These are phyloP conservation scores for Eufriesea mexicana DNA, from an alignment of 1,140 invertebrate species.

Conservation along the genomic window DNA sequence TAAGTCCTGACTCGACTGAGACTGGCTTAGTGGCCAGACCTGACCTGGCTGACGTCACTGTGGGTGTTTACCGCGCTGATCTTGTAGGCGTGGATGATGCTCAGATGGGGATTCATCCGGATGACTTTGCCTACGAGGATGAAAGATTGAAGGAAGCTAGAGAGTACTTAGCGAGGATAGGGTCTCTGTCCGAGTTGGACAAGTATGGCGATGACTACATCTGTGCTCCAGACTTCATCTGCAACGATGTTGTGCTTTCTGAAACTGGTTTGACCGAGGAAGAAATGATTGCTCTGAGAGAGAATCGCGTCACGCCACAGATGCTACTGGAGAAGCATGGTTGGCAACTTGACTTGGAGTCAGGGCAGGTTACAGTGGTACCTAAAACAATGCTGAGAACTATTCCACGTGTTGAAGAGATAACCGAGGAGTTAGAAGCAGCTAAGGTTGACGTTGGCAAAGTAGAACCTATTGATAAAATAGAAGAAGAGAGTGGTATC, in stretches of 20 bases:
- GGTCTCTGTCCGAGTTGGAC: conserved; percentile 43
- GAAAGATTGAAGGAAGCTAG: neutral
- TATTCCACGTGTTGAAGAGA: neutral
- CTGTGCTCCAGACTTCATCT: conserved; percentile 49
- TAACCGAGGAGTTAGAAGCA: neutral
- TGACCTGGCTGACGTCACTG: neutral
- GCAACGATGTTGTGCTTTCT: conserved; percentile 50
- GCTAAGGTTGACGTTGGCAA: neutral
- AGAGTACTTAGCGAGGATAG: conserved; percentile 19
- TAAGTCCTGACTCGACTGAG: neutral
- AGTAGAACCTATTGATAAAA: neutral
- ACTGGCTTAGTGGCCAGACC: neutral
- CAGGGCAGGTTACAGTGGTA: neutral
- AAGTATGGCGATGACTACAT: conserved; percentile 33
- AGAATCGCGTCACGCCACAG: conserved; percentile 1
- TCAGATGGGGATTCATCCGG: conserved; percentile 15
- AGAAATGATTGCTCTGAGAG: conserved; percentile 13
- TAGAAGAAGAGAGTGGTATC: neutral
- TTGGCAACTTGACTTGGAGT: neutral
- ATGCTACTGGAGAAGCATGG: neutral
- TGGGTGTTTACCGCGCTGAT: neutral
- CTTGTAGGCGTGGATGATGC: neutral
- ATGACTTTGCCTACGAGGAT: conserved; percentile 26
- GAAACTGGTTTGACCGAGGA: conserved; percentile 43
- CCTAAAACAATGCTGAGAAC: neutral